Evolutionary conservation across 2,797 vertebrate genomes (phyloP).

Genomic region (Chelon auratus): DNA sequence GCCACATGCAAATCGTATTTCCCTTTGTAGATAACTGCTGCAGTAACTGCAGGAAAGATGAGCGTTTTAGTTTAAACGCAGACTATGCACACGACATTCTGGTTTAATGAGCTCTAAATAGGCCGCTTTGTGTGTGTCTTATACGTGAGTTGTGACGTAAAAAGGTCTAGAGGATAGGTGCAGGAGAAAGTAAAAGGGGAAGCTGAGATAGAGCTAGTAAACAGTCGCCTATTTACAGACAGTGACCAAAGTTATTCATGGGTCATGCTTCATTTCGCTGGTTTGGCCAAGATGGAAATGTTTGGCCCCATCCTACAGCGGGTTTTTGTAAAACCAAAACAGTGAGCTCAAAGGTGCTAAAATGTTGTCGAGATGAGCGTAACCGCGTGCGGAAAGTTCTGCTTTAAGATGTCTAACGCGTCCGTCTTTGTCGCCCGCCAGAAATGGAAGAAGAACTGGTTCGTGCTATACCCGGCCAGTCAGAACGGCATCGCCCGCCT

Average conservation of each 20-base stretch:
- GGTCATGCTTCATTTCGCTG: too few relatives aligned
- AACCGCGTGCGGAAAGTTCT: too few relatives aligned
- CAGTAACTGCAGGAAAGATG: not conserved
- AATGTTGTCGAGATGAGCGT: not conserved
- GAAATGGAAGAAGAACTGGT: conserved; percentile 98
- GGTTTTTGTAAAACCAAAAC: not conserved
- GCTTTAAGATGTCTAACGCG: not conserved
- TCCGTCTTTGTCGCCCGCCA: conserved; percentile 56
- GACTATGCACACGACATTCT: not conserved
- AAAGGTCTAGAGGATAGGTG: not conserved
- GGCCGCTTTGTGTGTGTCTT: too few relatives aligned
- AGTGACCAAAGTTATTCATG: too few relatives aligned
- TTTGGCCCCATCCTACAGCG: too few relatives aligned
- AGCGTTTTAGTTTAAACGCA: conserved; percentile 10
- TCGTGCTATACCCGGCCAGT: conserved; percentile 93
- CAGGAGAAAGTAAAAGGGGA: too few relatives aligned
- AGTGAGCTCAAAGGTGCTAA: not conserved
- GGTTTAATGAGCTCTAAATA: too few relatives aligned
- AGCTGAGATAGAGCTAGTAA: too few relatives aligned
- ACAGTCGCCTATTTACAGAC: too few relatives aligned
- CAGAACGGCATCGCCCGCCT: conserved; percentile 95
- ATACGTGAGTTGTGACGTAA: too few relatives aligned
- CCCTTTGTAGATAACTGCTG: not conserved
- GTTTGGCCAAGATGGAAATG: too few relatives aligned
- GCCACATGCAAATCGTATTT: conserved; percentile 13